A percentile compares a stretch with the other conserved stretches of the same genome.
Evolutionary conservation across 2,113 vertebrate genomes (phyloP).

Genomic region (Tilapia sparmanii): DNA sequence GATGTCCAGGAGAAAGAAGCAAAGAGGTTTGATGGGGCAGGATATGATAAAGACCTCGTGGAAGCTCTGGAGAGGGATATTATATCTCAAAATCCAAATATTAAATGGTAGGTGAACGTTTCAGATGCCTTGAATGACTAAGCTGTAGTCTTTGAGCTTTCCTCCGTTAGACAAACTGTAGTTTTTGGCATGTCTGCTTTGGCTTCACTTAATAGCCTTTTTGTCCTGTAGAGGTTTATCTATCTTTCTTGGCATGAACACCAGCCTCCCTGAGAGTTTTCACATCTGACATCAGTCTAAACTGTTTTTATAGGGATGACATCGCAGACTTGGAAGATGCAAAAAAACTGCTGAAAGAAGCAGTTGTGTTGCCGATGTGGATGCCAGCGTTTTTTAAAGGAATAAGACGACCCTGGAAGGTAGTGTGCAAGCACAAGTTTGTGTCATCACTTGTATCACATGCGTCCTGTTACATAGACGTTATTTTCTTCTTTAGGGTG

Average conservation of each 20-base stretch:
- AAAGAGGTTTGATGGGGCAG: constrained; percentile 88
- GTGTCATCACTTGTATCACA: not conserved
- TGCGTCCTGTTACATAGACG: not conserved
- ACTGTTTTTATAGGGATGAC: constrained; percentile 82
- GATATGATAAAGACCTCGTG: constrained; percentile 94
- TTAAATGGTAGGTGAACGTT: constrained; percentile 81
- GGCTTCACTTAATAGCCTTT: not conserved
- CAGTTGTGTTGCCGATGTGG: constrained; percentile 97
- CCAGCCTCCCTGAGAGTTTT: not conserved
- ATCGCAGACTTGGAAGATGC: constrained; percentile 95
- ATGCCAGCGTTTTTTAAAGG: constrained; percentile 99
- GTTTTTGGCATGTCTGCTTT: not conserved
- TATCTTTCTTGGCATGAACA: not conserved
- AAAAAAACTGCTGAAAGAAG: constrained; percentile 95
- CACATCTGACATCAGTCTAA: not conserved
- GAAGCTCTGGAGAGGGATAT: constrained; percentile 96
- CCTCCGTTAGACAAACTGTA: not conserved
- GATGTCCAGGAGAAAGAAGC: constrained; percentile 84
- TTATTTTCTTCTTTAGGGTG: constrained; percentile 73
- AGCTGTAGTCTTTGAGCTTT: not conserved
- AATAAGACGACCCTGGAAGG: constrained; percentile 96
- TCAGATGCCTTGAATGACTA: not conserved
- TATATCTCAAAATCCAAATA: constrained; percentile 94
- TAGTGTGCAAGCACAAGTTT: not conserved
- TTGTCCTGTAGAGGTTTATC: constrained; percentile 16